Evolutionary conservation across 2,113 vertebrate genomes (phyloP), one percentile per base, ranked within the genome.

Genomic region (Eubucco bourcierii): DNA sequence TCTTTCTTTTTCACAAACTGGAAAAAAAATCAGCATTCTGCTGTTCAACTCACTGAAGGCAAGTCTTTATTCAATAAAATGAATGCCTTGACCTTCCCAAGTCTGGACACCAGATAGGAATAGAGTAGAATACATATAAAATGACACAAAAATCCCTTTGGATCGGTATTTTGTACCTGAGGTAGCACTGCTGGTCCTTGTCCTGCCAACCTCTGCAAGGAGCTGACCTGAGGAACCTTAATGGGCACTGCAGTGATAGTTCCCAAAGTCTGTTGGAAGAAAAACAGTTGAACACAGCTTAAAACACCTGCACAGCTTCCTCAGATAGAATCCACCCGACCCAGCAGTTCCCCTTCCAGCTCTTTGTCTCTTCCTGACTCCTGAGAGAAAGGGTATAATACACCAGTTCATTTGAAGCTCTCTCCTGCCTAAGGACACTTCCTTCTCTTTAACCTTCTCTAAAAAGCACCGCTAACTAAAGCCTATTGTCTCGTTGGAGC

Each of bases 191-290:
- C 98, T 93, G 98, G 98, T 97, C 98, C 98, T 97, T 99, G 99
- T 97, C 99, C 98, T 80, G 98, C 98, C 98, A 99, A 98, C 97
- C 99, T 98, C 97, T 99, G 99, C 98, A 99, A 98, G 92, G 99
- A 99, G 98, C 99, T 99, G 98, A 99, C 98, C 97, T 99, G 99
- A 99, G 99, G 99, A 98, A 99, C 98, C 93, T 99, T 99, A 95
- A 99, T 98, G 97, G 99, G 99, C 96, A 99, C 97, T 96, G 99
- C 97, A 94, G 98, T 98, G 97, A 99, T 97, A 93, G 98, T 95
- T 97, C 99, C 99, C 98, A 99, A 96, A 97, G 98, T 97, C 99
- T 99, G 98, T 34, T 68, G 82, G 84, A 92, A 88, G 94, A 97
- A 95, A 94, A 95, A 93, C 33, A 90, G 65, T 90, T 86, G 88